phyloP scores from a whole-genome alignment of 2,888 invertebrate species.

The Bombylius discolor region DNA sequence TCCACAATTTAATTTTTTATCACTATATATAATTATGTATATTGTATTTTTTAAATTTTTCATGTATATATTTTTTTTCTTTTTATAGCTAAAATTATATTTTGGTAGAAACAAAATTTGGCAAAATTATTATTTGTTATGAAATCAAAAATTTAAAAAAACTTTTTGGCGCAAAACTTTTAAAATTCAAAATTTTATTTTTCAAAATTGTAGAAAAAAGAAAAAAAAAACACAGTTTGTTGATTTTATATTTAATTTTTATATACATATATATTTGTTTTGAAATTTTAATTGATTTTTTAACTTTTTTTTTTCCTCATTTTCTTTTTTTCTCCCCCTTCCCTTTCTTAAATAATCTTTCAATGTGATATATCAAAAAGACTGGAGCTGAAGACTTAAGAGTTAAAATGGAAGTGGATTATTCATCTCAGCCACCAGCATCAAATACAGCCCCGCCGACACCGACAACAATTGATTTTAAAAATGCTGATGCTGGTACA shows the following conservation, averaged over 20 bases:
- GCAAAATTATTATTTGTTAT: background rate
- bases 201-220: background rate
- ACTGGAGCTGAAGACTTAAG: conserved; percentile 54
- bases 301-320: background rate
- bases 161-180: conserved; percentile 17
- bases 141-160: background rate
- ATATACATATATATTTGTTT: background rate
- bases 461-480: conserved; percentile 38
- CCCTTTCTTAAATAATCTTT: background rate
- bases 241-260: too few species aligned
- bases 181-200: conserved; percentile 8
- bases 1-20: too few species aligned
- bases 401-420: conserved; percentile 48
- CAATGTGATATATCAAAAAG: conserved; percentile 15
- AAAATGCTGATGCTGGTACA: conserved; percentile 27
- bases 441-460: conserved; percentile 42
- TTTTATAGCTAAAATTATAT: background rate
- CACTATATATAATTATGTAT: background rate
- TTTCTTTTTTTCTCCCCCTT: too few species aligned
- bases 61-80: background rate
- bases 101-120: background rate
- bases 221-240: background rate
- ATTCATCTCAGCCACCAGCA: conserved; percentile 46
- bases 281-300: background rate
- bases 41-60: background rate